A percentile compares a stretch with the other conserved stretches of the same genome.
Conservation (phyloP, 2,113 vertebrate species). For the Podiceps cristatus region DNA sequence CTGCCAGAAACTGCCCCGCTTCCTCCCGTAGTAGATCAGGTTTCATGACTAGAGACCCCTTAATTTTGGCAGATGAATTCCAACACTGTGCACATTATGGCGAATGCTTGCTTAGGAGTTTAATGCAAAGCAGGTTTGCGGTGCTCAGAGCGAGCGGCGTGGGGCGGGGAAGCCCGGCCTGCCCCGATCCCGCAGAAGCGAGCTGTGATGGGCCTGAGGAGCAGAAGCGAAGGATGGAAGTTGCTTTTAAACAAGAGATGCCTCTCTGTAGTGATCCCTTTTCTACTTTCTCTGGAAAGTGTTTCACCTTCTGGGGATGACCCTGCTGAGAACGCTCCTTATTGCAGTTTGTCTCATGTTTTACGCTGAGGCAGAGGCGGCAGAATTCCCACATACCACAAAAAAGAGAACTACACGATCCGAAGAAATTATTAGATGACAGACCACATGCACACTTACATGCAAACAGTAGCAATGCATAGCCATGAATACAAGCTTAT, state of each 20-base stretch:
- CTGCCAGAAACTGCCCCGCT: not conserved
- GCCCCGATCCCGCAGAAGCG: not conserved
- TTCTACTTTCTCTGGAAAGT: not conserved
- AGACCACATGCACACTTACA: not conserved
- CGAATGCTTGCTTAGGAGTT: not conserved
- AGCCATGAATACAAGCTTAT: fast-evolving
- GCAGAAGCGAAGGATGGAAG: fast-evolving
- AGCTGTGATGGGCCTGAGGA: not conserved
- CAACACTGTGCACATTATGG: not conserved
- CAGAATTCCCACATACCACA: not conserved
- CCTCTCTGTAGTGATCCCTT: fast-evolving
- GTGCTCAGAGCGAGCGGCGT: fast-evolving
- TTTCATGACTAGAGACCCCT: not conserved
- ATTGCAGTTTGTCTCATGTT: not conserved
- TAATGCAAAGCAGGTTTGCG: not conserved
- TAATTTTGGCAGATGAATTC: not conserved
- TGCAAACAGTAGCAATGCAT: fast-evolving
- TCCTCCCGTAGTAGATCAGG: not conserved
- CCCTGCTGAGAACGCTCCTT: not conserved
- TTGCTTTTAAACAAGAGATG: not conserved
- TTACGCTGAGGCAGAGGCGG: fast-evolving
- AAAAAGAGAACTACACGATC: not conserved
- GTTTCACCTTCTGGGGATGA: not conserved
- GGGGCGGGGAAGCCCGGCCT: not conserved
- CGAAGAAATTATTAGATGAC: not conserved